Evolutionary conservation across 2,888 invertebrate species (phyloP), one percentile per base, ranked within the genome.

Genomic region (Polyommatus iphigenia): DNA sequence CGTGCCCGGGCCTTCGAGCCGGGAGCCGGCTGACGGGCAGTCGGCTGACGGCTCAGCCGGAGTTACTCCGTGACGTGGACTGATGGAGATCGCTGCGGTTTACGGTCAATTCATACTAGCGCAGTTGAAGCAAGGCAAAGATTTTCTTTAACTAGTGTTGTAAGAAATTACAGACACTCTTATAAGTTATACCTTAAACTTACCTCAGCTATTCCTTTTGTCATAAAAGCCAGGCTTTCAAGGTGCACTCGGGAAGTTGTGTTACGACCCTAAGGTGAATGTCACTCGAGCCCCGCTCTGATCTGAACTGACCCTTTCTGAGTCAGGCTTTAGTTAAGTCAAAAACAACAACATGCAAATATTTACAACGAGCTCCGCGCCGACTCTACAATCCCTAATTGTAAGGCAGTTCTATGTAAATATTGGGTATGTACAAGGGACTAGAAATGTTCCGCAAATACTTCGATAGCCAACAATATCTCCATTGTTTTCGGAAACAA

Each of bases 391-490:
- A 62, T 20, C 62, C 20, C 24, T 24, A 24, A 24, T 62, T 62
- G 62, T 62, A 24, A 24, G 62, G 20, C 62, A 24, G 62, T 24
- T 24, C 13, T 62, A 62, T 62, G 62, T 62, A 62, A 62, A 62
- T 62, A 62, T 13, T 24, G 24, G 10, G 13, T 62, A 24, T 62
- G 24, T 62, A 24, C 24, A 24, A 24, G 24, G 62, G 62, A 62
- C 24, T 24, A 24, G 62, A 24, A 32, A 29, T 32, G 29, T 15
- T 32, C 67, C 29, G 29, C 67, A 67, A 67, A 67, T 67, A 67
- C 29, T 29, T 32, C 67, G 67, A 67, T 29, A 18, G 29, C 67
- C 67, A 67, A 67, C 67, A 67, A 67, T 67, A 67, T 67, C 29
- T 32, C 67, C 32, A 67, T 67, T 67, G 15, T 67, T 67, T 29